Conservation (phyloP, 2,888 invertebrate genomes). For the Dermolepida albohirtum region DNA sequence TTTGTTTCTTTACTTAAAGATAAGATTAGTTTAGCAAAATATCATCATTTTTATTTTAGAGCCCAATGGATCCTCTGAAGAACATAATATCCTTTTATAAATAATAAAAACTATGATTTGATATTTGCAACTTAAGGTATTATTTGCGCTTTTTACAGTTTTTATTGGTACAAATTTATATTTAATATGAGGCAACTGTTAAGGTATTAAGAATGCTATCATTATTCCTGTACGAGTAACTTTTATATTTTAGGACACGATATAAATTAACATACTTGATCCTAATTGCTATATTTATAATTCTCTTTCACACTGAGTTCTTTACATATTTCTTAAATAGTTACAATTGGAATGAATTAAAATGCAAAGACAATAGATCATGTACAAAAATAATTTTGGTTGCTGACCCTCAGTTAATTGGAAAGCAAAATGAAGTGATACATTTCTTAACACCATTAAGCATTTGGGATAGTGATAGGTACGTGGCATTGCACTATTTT, state of each 20-base stretch:
- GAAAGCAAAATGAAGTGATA: conserved; percentile 78
- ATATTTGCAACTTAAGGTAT: too few relatives aligned
- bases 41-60: too few relatives aligned
- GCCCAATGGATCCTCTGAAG: too few relatives aligned
- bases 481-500: conserved; percentile 50
- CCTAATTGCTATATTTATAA: conserved; percentile 39
- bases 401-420: conserved; percentile 94
- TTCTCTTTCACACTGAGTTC: conserved; percentile 58
- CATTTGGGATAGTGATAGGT: conserved; percentile 92
- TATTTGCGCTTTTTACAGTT: too few relatives aligned
- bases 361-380: conserved; percentile 55
- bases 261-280: not conserved
- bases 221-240: not conserved
- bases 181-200: conserved; percentile 4
- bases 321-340: conserved; percentile 58
- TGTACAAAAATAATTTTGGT: conserved; percentile 67
- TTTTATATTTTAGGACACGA: conserved; percentile 19
- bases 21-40: too few relatives aligned
- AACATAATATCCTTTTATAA: too few relatives aligned
- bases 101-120: too few relatives aligned
- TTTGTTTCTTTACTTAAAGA: too few relatives aligned
- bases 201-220: conserved; percentile 13
- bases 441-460: conserved; percentile 76
- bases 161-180: too few relatives aligned
- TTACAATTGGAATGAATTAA: conserved; percentile 56